Evolutionary conservation across 2,797 vertebrate species (phyloP), one percentile per base, ranked within the genome.

Genomic region (Falco rusticolus): DNA sequence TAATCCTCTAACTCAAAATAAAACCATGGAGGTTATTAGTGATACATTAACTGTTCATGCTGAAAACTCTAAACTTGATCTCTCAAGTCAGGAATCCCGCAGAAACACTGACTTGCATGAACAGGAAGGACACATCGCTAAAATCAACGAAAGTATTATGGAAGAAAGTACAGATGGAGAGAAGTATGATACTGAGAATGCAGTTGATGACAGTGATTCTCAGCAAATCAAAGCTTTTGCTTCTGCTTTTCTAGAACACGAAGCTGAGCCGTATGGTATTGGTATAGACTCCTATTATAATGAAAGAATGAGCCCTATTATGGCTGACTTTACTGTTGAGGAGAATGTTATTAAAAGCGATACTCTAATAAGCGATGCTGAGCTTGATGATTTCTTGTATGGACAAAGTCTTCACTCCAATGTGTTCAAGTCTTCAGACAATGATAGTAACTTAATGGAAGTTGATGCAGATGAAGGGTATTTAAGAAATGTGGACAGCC

Each of bases 301-400:
- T 74, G 93, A 94, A 71, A 72, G 25, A 41, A 61, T 84, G 9
- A 77, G 84, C 50, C 82, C 96, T 91, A 97, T 86, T 95, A 96
- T 97, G 92, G 57, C 79, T 95, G 97, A 97, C 86, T 97, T 97
- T 77, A 96, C 89, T 96, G 93, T 93, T 84, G 99, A 99, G 93
- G 99, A 98, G n/a, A 96, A 98, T 92, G 95, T 98, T 60, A 70
- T 97, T 84, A 95, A 93, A 98, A 98, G 98, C 17, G 97, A 98
- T 91, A 61, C 98, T 89, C 97, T 99, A 74, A 97, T 99, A n/a
- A 99, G 98, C 0, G 99, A 99, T 33, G 98, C 99, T 87, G 99
- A 99, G 93, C 97, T 99, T 78, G 99, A 99, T 94, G 99, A 99
- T 4, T 99, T 99, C 97, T 97, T 99, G 75, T 98, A 97, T 95